Evolutionary conservation across 2,797 vertebrate genomes (phyloP).

Genomic region (Cyclopterus lumpus): DNA sequence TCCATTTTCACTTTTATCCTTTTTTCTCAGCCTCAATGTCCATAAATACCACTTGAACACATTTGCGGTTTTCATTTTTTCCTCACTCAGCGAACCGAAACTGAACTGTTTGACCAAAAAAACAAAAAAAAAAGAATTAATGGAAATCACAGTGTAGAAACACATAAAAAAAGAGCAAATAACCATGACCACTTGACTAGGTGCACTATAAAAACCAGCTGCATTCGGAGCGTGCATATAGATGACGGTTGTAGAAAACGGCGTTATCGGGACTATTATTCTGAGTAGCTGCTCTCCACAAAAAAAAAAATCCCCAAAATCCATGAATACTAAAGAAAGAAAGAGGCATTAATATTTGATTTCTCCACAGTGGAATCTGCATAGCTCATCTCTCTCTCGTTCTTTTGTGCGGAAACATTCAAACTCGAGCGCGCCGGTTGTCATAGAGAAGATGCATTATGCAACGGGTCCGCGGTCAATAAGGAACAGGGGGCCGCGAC

Average conservation of each 20-base stretch:
- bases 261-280: constrained; percentile 37
- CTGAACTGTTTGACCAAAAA: not conserved
- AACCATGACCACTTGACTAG: not conserved
- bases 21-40: not conserved
- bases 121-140: not conserved
- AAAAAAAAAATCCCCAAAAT: not conserved
- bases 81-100: not conserved
- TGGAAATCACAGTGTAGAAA: not conserved
- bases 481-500: constrained; percentile 49
- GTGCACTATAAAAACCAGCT: constrained; percentile 14
- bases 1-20: not conserved
- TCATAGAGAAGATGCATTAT: constrained; percentile 58
- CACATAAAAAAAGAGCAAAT: constrained; percentile 5
- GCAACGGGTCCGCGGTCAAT: constrained; percentile 64
- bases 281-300: constrained; percentile 49
- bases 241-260: constrained; percentile 25
- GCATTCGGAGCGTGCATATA: constrained; percentile 21
- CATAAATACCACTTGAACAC: not conserved
- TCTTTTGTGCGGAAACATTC: constrained; percentile 43
- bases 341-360: constrained; percentile 75
- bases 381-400: constrained; percentile 59
- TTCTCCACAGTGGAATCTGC: constrained; percentile 58
- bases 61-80: not conserved
- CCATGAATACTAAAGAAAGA: constrained; percentile 62
- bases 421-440: constrained; percentile 16